Conservation (phyloP, 2,113 vertebrate genomes). For the Eurypyga helias region DNA sequence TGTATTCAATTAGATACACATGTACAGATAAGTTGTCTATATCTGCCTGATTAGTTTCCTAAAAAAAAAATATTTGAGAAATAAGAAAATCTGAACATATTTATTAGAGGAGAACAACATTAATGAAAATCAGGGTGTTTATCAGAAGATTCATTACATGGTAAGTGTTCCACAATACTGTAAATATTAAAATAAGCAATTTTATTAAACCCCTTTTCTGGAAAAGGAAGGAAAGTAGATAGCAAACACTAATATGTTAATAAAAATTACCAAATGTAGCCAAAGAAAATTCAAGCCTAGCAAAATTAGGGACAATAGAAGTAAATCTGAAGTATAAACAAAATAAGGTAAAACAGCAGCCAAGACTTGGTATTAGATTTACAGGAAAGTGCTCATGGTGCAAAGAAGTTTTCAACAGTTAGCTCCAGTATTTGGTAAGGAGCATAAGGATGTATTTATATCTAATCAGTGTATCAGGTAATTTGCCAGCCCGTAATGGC, state of each 20-base stretch:
- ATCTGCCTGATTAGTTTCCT: not conserved
- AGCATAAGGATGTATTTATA: not conserved
- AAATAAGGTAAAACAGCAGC: not conserved
- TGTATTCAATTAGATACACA: not conserved
- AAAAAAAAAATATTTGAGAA: not conserved
- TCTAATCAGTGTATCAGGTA: not conserved
- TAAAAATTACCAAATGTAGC: not conserved
- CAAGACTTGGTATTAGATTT: not conserved
- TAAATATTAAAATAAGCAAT: not conserved
- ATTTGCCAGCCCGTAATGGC: not conserved
- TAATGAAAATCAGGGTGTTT: not conserved
- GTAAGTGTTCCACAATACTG: not conserved
- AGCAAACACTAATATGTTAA: not conserved
- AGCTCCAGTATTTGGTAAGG: not conserved
- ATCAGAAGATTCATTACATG: not conserved
- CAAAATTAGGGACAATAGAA: not conserved
- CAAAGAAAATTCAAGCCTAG: not conserved
- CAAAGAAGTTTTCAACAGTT: not conserved
- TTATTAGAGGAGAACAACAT: not conserved
- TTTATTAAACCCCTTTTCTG: not conserved
- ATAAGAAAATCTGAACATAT: not conserved
- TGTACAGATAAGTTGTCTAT: not conserved
- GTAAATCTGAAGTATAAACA: not conserved
- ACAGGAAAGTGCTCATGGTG: not conserved
- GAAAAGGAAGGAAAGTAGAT: not conserved